These are phyloP conservation scores for Amblyornis subalaris DNA, from an alignment of 2,113 vertebrate species.

Conservation along the genomic window DNA sequence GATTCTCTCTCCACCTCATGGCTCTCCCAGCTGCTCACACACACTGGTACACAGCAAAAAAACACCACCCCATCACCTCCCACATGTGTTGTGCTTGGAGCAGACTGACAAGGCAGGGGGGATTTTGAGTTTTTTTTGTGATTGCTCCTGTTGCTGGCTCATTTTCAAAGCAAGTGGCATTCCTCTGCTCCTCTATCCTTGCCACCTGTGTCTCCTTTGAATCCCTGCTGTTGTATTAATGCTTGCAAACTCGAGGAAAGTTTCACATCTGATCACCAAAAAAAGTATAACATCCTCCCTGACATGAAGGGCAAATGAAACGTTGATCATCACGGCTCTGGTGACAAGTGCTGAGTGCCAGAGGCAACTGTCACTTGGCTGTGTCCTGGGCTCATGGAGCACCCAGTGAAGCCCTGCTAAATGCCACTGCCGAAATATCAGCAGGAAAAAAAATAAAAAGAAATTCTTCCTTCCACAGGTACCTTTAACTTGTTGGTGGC, in stretches of 20 bases:
- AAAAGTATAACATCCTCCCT: not conserved
- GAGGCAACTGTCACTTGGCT: not conserved
- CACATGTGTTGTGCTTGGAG: not conserved
- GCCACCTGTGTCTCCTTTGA: not conserved
- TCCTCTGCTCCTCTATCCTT: not conserved
- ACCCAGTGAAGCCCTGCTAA: not conserved
- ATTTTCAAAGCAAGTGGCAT: not conserved
- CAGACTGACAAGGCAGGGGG: not conserved
- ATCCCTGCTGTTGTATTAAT: not conserved
- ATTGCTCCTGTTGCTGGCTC: not conserved
- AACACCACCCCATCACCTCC: rapidly evolving
- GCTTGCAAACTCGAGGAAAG: not conserved
- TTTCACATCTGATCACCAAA: not conserved
- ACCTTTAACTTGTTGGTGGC: not conserved
- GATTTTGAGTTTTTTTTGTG: not conserved
- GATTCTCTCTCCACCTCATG: not conserved
- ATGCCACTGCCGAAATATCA: not conserved
- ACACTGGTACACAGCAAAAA: not conserved
- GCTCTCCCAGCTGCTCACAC: not conserved
- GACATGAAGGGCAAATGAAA: not conserved
- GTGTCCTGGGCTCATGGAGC: not conserved
- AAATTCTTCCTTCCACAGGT: not conserved
- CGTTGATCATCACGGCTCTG: rapidly evolving
- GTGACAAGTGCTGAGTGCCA: not conserved
- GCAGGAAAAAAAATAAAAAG: too few species aligned